These are phyloP conservation scores for Odontamblyopus lacepedii DNA, from an alignment of 2,797 vertebrate genomes.

Conservation along the genomic window DNA sequence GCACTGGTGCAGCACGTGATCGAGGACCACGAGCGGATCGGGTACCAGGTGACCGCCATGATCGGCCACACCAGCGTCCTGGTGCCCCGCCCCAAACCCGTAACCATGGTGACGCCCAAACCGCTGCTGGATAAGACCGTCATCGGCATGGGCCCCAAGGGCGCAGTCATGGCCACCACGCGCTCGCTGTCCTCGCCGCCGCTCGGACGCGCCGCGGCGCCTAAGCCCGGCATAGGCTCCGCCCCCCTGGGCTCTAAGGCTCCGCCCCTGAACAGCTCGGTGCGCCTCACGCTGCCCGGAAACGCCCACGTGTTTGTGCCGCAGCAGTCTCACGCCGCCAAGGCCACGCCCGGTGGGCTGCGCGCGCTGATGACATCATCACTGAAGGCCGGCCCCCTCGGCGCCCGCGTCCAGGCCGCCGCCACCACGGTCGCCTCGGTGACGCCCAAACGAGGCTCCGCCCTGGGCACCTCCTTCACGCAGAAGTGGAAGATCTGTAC, in stretches of 20 bases:
- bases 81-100: conserved; percentile 91
- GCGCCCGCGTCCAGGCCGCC: conserved; percentile 87
- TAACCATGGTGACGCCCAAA: conserved; percentile 91
- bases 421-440: conserved; percentile 79
- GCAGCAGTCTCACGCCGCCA: conserved; percentile 90
- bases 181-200: conserved; percentile 75
- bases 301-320: conserved; percentile 87
- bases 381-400: conserved; percentile 85
- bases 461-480: conserved; percentile 91
- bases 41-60: conserved; percentile 99
- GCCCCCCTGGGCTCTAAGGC: neutral
- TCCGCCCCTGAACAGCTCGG: conserved; percentile 37
- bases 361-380: conserved; percentile 81
- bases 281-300: conserved; percentile 85
- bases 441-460: conserved; percentile 79
- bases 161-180: conserved; percentile 81
- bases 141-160: conserved; percentile 90
- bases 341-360: conserved; percentile 79
- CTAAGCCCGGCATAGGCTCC: conserved; percentile 62
- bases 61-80: conserved; percentile 98
- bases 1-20: conserved; percentile 98
- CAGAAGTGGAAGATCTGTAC: conserved; percentile 99
- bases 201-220: conserved; percentile 64
- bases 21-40: conserved; percentile 96
- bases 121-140: conserved; percentile 89